Conservation (phyloP, 1,140 invertebrate genomes). For the Pteromalus puparum region DNA sequence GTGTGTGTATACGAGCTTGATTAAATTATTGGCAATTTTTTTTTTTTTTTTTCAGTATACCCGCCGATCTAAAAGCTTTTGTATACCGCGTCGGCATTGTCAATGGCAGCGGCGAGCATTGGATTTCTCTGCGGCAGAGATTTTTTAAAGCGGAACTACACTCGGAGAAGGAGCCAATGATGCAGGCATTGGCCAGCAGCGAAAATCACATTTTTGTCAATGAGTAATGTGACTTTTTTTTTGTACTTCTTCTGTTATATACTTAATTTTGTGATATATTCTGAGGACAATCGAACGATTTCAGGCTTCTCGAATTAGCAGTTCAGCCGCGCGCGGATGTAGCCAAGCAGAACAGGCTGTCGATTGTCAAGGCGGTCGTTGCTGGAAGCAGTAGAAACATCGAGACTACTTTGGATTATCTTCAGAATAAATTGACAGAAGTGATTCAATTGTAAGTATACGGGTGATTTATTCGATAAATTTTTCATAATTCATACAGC, state of each 20-base stretch:
- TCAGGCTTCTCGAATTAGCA: slow-evolving; percentile 56
- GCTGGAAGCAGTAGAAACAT: slow-evolving; percentile 53
- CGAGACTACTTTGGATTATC: slow-evolving; percentile 53
- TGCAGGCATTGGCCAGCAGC: slow-evolving; percentile 61
- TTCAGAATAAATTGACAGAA: slow-evolving; percentile 54
- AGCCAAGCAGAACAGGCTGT: slow-evolving; percentile 67
- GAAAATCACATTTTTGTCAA: slow-evolving; percentile 53
- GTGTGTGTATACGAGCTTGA: neutral
- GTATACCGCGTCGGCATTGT: slow-evolving; percentile 63
- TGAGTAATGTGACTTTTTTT: slow-evolving; percentile 57
- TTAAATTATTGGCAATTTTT: neutral
- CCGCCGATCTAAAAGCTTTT: slow-evolving; percentile 59
- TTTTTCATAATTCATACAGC: neutral
- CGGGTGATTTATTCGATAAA: no score
- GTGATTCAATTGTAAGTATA: slow-evolving; percentile 57
- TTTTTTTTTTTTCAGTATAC: slow-evolving; percentile 50
- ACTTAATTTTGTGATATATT: neutral
- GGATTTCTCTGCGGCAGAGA: slow-evolving; percentile 55
- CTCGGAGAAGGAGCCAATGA: slow-evolving; percentile 61
- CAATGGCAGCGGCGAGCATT: slow-evolving; percentile 52
- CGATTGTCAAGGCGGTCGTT: slow-evolving; percentile 63
- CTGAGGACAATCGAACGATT: neutral
- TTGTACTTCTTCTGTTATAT: neutral
- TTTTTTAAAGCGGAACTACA: slow-evolving; percentile 57
- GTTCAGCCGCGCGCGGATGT: slow-evolving; percentile 49